Conservation (phyloP, 2,797 vertebrate species). For the Distichodus sexfasciatus region DNA sequence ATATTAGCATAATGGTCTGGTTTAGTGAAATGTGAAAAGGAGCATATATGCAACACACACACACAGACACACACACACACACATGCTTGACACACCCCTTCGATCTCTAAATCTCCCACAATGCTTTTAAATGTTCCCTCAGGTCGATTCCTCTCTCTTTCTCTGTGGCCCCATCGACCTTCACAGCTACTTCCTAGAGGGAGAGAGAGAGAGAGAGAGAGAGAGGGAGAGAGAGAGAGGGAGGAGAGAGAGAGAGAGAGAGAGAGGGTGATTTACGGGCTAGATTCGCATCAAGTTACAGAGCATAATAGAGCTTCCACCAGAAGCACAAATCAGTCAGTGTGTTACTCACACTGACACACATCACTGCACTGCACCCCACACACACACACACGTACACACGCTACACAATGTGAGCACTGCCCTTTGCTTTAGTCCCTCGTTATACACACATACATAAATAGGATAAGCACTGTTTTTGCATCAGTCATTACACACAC, state of each 20-base stretch:
- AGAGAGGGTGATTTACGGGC: slow-evolving; percentile 44
- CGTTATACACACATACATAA: background rate
- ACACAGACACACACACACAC: background rate
- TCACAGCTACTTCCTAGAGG: slow-evolving; percentile 10
- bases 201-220: background rate
- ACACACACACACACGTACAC: background rate
- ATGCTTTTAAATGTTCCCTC: slow-evolving; percentile 23
- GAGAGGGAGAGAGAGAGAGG: background rate
- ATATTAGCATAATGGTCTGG: slow-evolving; percentile 14
- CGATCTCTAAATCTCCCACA: slow-evolving; percentile 12
- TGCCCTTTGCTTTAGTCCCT: background rate
- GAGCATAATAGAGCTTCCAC: slow-evolving; percentile 39
- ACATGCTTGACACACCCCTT: background rate
- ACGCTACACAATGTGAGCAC: background rate
- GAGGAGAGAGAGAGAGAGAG: background rate
- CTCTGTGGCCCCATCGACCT: slow-evolving; percentile 30
- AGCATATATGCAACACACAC: too few relatives aligned
- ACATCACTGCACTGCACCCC: slow-evolving; percentile 1
- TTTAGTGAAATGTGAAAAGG: slow-evolving; percentile 11
- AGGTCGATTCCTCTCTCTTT: background rate
- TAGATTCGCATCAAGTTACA: slow-evolving; percentile 30
- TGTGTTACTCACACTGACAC: slow-evolving; percentile 16
- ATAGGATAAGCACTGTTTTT: too few relatives aligned
- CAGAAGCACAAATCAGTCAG: slow-evolving; percentile 43
- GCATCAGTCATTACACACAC: background rate